Percentiles rank a stretch among this genome's conserved stretches.
Conservation (phyloP, 2,888 invertebrate species). For the Spisula solida region DNA sequence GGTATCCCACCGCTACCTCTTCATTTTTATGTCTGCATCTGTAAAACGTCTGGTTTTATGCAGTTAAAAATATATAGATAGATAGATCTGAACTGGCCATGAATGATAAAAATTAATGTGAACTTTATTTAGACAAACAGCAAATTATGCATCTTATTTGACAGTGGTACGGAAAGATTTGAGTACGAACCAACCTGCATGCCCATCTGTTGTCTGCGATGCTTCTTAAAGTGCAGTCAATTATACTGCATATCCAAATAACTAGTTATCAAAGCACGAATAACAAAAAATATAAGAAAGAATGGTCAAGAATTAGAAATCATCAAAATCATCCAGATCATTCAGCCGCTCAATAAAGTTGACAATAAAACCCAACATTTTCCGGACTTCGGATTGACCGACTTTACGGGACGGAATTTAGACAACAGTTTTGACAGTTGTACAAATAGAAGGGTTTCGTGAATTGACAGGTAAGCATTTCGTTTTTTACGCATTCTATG, state of each 20-base stretch:
- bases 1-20: too few species aligned
- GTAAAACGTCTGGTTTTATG: too few species aligned
- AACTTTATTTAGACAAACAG: neutral
- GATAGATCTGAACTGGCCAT: neutral
- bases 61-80: too few species aligned
- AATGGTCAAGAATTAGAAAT: neutral
- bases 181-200: neutral
- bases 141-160: neutral
- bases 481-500: too few species aligned
- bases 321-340: slow-evolving; percentile 9
- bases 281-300: neutral
- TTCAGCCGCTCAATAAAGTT: slow-evolving; percentile 6
- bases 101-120: neutral
- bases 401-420: too few species aligned
- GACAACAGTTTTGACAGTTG: too few species aligned
- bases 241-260: neutral
- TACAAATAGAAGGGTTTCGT: too few species aligned
- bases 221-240: neutral
- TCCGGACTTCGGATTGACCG: too few species aligned
- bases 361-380: neutral
- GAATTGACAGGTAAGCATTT: too few species aligned
- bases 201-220: neutral
- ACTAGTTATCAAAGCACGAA: neutral
- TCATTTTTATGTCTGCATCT: too few species aligned
- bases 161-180: neutral